These are phyloP conservation scores for Epinephelus cyanopodus DNA, from an alignment of 2,113 vertebrate species.

Conservation along the genomic window DNA sequence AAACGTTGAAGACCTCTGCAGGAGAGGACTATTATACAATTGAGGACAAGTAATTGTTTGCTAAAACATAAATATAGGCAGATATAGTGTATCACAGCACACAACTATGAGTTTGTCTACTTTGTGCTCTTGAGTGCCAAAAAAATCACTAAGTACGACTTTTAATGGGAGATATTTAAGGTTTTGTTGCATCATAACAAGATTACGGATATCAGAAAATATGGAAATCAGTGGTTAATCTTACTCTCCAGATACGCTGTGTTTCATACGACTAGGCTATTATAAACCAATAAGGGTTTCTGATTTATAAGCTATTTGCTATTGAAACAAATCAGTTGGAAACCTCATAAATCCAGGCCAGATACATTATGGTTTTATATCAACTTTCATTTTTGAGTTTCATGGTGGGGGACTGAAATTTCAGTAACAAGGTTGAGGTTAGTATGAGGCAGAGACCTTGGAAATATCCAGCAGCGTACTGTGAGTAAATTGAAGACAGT, in stretches of 20 bases:
- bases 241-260: not conserved
- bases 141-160: not conserved
- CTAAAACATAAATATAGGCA: not conserved
- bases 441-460: slow-evolving; percentile 22
- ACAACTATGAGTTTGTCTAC: not conserved
- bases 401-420: slow-evolving; percentile 36
- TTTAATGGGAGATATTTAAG: not conserved
- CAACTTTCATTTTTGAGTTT: slow-evolving; percentile 50
- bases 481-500: slow-evolving; percentile 52
- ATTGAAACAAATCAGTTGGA: slow-evolving; percentile 40
- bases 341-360: slow-evolving; percentile 23
- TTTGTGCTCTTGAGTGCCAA: not conserved
- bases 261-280: slow-evolving; percentile 16
- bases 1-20: too few species aligned
- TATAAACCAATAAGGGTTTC: slow-evolving; percentile 31
- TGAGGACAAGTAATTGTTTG: not conserved
- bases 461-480: slow-evolving; percentile 10
- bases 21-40: not conserved
- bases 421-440: slow-evolving; percentile 41
- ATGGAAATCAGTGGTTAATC: slow-evolving; percentile 12
- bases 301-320: slow-evolving; percentile 32
- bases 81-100: not conserved
- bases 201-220: slow-evolving; percentile 4
- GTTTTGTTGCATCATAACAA: not conserved
- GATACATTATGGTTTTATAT: slow-evolving; percentile 51